These are phyloP conservation scores for Lydus trimaculatus DNA, from an alignment of 2,888 invertebrate species.

Conservation along the genomic window DNA sequence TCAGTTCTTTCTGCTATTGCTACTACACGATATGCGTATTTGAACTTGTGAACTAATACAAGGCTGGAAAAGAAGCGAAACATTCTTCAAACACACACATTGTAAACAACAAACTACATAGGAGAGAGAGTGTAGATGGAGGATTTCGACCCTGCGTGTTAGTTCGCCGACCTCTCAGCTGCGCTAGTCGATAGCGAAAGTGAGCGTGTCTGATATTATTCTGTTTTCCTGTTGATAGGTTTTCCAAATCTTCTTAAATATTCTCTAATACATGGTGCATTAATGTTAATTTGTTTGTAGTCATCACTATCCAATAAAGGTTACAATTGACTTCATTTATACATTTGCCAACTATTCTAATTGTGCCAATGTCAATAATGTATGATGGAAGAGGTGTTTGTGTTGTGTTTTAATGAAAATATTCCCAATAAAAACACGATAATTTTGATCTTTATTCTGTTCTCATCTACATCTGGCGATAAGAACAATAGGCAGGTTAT, in stretches of 20 bases:
- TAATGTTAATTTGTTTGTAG: slow-evolving; percentile 14
- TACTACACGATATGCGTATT: slow-evolving; percentile 23
- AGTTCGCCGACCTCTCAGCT: slow-evolving; percentile 41
- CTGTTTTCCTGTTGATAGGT: slow-evolving; percentile 32
- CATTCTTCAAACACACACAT: slow-evolving; percentile 13
- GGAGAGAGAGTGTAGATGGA: slow-evolving; percentile 18
- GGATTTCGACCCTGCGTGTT: slow-evolving; percentile 30
- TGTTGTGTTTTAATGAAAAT: neutral
- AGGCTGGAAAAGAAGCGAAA: slow-evolving; percentile 24
- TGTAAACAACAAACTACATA: neutral
- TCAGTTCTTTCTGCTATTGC: slow-evolving; percentile 17
- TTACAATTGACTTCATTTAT: neutral
- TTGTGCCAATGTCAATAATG: slow-evolving; percentile 1
- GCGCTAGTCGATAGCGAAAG: slow-evolving; percentile 48
- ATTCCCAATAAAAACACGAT: no score
- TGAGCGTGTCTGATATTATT: slow-evolving; percentile 44
- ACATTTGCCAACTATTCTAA: neutral
- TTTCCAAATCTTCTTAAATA: slow-evolving; percentile 15
- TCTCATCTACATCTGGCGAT: neutral
- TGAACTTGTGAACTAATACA: slow-evolving; percentile 30
- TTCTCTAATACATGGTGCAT: neutral
- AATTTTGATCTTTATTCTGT: neutral
- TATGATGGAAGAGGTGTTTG: neutral
- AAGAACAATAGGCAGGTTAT: neutral
- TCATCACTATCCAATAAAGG: neutral